Base-by-base conservation (phyloP, 2,113 vertebrate genomes). In the Bettongia penicillata region DNA sequence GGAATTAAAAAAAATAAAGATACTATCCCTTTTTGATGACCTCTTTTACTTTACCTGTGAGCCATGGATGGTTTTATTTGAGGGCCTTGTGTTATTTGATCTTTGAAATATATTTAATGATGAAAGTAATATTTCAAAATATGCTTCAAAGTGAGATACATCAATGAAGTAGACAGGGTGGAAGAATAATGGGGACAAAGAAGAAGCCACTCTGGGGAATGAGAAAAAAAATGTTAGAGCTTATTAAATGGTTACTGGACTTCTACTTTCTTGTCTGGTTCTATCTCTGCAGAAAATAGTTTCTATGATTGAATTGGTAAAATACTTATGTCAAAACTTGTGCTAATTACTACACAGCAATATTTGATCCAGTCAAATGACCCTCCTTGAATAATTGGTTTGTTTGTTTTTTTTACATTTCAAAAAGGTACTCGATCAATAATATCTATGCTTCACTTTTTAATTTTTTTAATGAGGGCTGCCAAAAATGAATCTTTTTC, bases 41-140 rank as follows among this genome's bases (percentile, higher is more conserved):
- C 23, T 94, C 31, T 96, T 96, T 95, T n/a, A 94, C 51, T 93
- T 68, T 37, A 49, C 23, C 53, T 91, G 24, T 91, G 94, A 26
- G 28, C 37, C 25, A 26, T 92, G 37, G 0, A 1, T 77, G 37
- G 5, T 91, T 95, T 94, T 93, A 94, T 90, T 96, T 97, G 37
- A 84, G 68, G 43, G 16, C 2, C 37, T 84, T 84, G 68, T 57
- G 94, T 24, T 92, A 37, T 43, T 91, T 51, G 5, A 0, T 23
- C 89, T 95, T 93, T 94, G 47, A 84, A 77, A 91, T 92, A 92
- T 2, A 84, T 84, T 84, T 84, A 94, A 94, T 61, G n/a, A 94
- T 48, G 23, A 93, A 89, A 51, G 24, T 19, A 68, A 93, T 16
- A 10, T 84, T 22, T 84, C n/a, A 84, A 89, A 90, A 43, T 2